Base-by-base conservation (phyloP, 1,140 invertebrate species). In the Triops longicaudatus region DNA sequence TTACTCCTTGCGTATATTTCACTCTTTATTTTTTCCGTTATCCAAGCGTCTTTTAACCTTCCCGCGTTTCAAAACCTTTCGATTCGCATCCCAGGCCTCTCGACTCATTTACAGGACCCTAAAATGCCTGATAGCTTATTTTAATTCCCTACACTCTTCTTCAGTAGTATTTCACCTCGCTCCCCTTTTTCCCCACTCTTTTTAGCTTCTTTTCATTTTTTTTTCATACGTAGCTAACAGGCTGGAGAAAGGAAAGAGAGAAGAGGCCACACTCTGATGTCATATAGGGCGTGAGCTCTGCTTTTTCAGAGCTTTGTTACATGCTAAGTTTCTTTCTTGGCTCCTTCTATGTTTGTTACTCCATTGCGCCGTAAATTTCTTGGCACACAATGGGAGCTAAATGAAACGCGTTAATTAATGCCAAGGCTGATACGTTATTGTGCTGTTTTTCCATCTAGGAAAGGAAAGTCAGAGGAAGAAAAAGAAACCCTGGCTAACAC, bases 341-440 rank as follows among this genome's bases (percentile, higher is more conserved):
- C 50, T 63, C 22, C 50, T 63, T 63, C 31, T 22, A 17, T 63
- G 50, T 63, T 22, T 63, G 50, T 63, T 63, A 63, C 50, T 63
- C 50, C 50, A 63, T 63, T 63, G 50, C 50, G 14, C n/a, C 50
- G 50, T 63, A 63, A 22, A 63, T 63, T 63, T 63, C 50, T n/a
- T 63, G 50, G 50, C 50, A 63, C 50, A 63, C 50, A 63, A 63
- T 63, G 50, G 50, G 50, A 63, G 50, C 50, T 63, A 63, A 63
- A 63, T 63, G 50, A 63, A 63, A 63, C 50, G 50, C 50, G 50
- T 63, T 63, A 63, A 63, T 63, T 63, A 63, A 63, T 63, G 50
- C 17, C 50, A 63, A 14, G 50, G 50, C 50, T 63, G 10, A 63
- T 17, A 22, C 50, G 50, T 22, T 63, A 63, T 63, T 63, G 50